A percentile compares a stretch with the other conserved stretches of the same genome.
These are phyloP conservation scores for Polyploca ridens DNA, from an alignment of 2,888 invertebrate species.

Conservation along the genomic window DNA sequence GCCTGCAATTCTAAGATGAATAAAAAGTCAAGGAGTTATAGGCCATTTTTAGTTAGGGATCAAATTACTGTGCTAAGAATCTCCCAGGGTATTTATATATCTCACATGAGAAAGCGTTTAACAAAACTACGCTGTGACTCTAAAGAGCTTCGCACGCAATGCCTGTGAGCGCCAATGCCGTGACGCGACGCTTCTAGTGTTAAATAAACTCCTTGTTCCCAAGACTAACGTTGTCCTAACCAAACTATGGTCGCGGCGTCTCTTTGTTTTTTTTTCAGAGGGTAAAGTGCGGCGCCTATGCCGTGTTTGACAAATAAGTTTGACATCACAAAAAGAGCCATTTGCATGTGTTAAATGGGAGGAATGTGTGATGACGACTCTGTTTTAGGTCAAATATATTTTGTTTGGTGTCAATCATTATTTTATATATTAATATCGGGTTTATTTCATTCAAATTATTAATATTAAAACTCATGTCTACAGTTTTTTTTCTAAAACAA, in stretches of 20 bases:
- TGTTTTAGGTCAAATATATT: too few species aligned
- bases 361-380: neutral
- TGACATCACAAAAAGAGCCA: constrained; percentile 32
- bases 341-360: constrained; percentile 47
- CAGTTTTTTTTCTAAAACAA: too few species aligned
- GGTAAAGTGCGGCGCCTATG: constrained; percentile 40
- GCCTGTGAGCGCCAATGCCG: neutral
- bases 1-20: too few species aligned
- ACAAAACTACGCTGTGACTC: neutral
- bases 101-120: neutral
- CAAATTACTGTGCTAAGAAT: too few species aligned
- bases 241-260: constrained; percentile 1
- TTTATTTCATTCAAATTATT: too few species aligned
- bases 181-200: neutral
- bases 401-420: too few species aligned
- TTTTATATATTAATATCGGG: too few species aligned
- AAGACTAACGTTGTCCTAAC: neutral
- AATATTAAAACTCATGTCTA: too few species aligned
- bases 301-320: constrained; percentile 30
- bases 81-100: too few species aligned
- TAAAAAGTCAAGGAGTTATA: too few species aligned
- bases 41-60: too few species aligned
- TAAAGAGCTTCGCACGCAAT: neutral
- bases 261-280: constrained; percentile 22
- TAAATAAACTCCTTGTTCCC: neutral